Evolutionary conservation across 2,797 vertebrate species (phyloP).

Genomic region (Enteromius paludinosus): DNA sequence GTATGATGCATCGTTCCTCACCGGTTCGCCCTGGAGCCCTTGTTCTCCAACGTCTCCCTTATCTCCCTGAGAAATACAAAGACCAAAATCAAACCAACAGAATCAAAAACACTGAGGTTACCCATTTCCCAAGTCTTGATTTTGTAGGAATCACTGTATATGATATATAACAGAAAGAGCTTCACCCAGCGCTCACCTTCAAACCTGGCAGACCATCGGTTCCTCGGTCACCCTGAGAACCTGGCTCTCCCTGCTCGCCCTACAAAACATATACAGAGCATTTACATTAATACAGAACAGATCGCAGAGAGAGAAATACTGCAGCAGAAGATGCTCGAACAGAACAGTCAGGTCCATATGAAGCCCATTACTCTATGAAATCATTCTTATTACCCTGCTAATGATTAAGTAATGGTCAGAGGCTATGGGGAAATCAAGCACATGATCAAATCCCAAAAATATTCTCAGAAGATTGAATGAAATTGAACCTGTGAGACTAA

Average conservation of each 20-base stretch:
- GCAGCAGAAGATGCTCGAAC: background rate
- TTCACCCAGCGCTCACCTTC: slow-evolving; percentile 69
- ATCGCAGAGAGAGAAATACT: background rate
- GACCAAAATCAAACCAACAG: background rate
- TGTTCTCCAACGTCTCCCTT: slow-evolving; percentile 62
- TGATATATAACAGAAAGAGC: background rate
- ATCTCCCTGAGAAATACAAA: slow-evolving; percentile 60
- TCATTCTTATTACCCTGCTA: slow-evolving; percentile 24
- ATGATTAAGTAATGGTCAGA: slow-evolving; percentile 25
- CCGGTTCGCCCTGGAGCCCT: slow-evolving; percentile 58
- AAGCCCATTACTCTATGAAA: slow-evolving; percentile 30
- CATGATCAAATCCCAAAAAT: slow-evolving; percentile 10
- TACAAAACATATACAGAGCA: slow-evolving; percentile 58
- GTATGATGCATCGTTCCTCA: slow-evolving; percentile 26
- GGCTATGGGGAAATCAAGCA: slow-evolving; percentile 4
- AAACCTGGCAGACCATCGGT: slow-evolving; percentile 72
- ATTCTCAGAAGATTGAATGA: background rate
- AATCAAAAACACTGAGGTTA: background rate
- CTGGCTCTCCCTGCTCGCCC: slow-evolving; percentile 76
- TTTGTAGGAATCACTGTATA: background rate
- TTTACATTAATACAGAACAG: slow-evolving; percentile 10
- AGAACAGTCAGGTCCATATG: slow-evolving; percentile 17
- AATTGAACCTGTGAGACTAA: background rate
- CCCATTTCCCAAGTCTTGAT: background rate
- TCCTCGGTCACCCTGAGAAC: slow-evolving; percentile 73